These are phyloP conservation scores for Apomyelois bistriatella DNA, from an alignment of 2,888 invertebrate species.

Conservation along the genomic window DNA sequence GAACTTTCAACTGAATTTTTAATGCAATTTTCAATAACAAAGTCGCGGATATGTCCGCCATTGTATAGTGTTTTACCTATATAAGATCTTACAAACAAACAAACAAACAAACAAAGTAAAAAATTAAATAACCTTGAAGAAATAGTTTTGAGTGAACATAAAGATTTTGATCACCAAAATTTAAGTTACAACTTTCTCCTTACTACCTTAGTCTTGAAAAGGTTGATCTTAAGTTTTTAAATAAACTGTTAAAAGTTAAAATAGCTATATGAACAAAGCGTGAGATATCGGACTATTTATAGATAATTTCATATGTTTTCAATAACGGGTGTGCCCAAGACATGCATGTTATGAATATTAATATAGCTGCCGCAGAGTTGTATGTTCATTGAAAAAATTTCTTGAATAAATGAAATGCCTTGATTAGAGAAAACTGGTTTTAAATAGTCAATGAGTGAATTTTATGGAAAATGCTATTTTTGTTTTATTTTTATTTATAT, in stretches of 20 bases:
- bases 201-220: too few species aligned
- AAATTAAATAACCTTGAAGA: too few species aligned
- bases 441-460: background rate
- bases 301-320: background rate
- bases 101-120: too few species aligned
- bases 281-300: background rate
- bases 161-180: too few species aligned
- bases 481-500: background rate
- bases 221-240: too few species aligned
- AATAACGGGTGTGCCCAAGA: background rate
- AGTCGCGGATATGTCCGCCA: too few species aligned
- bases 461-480: background rate
- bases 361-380: background rate
- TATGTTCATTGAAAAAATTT: background rate
- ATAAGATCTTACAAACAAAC: too few species aligned
- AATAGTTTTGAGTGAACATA: too few species aligned
- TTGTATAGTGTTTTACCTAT: too few species aligned
- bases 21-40: too few species aligned
- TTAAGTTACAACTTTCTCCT: too few species aligned
- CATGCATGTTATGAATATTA: conserved; percentile 5
- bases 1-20: background rate
- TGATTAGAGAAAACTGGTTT: background rate
- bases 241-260: too few species aligned
- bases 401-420: background rate
- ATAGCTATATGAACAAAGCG: background rate